Evolutionary conservation across 2,888 invertebrate genomes (phyloP).

Genomic region (Melinaea menophilus): DNA sequence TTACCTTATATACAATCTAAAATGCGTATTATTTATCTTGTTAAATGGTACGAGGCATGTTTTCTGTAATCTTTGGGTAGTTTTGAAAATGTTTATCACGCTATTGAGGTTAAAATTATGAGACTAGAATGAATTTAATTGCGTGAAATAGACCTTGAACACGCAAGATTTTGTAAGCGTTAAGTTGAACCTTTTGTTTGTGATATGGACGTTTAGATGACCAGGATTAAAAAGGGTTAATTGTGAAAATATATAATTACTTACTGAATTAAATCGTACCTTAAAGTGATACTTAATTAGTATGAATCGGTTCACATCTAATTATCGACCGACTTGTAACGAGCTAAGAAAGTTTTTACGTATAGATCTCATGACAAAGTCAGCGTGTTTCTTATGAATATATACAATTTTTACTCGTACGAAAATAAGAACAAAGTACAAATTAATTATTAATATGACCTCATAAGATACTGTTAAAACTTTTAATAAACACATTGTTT

Average conservation of each 20-base stretch:
- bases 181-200: constrained; percentile 44
- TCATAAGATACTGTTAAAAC: too few relatives aligned
- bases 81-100: constrained; percentile 29
- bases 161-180: constrained; percentile 60
- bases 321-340: too few relatives aligned
- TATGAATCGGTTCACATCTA: background rate
- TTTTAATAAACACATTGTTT: background rate
- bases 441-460: too few relatives aligned
- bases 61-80: constrained; percentile 22
- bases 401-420: too few relatives aligned
- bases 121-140: constrained; percentile 30
- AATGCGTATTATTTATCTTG: constrained; percentile 8
- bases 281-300: background rate
- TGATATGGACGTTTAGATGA: constrained; percentile 23
- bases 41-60: background rate
- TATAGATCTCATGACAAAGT: too few relatives aligned
- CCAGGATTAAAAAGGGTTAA: background rate
- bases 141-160: constrained; percentile 53
- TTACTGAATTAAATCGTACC: too few relatives aligned
- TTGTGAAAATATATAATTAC: constrained; percentile 18
- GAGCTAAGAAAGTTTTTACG: too few relatives aligned
- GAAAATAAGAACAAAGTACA: too few relatives aligned
- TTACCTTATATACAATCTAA: background rate
- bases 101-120: constrained; percentile 28
- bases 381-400: too few relatives aligned